Evolutionary conservation across 2,113 vertebrate species (phyloP), one percentile per base, ranked within the genome.

Genomic region (Hymenochirus boettgeri): DNA sequence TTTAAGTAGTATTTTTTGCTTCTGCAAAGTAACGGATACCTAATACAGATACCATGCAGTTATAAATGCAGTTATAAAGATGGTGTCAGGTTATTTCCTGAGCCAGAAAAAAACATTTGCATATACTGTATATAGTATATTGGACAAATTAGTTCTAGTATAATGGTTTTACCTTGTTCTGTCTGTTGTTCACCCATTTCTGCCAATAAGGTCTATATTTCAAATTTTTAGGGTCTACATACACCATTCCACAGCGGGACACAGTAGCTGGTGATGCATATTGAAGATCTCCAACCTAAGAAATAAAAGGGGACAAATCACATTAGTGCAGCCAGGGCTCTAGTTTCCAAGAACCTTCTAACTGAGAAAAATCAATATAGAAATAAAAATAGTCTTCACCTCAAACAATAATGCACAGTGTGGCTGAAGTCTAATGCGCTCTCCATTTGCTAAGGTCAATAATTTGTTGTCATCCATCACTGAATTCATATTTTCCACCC

Each of bases 401-500:
- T 99, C 96, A 71, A 99, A 99, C 31, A 99, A 82, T 69, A 99
- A 73, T 1, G 96, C 95, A 39, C 96, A 99, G 77, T 98, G 92
- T 0, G 70, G 57, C 73, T 97, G 95, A 6, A 99, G 89, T 25
- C 93, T 88, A 35, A 99, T 97, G 61, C 96, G 84, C 69, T 99
- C 96, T 9, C 96, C 96, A 0, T 98, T 98, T 63, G 96, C 94
- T 73, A 99, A 71, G 0, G 96, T 99, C 77, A 99, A 62, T 58
- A 99, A 80, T 72, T 87, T 97, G 81, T 99, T 99, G 81, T 99
- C 96, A 19, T 99, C 96, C 96, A 99, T 98, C 65, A 99, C 96
- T 0, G 96, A 99, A 79, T 99, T 98, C 96, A 99, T 98, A 76
- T 98, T 99, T 74, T 99, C 96, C 3, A 99, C 95, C 96, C 96